phyloP scores from a whole-genome alignment of 2,888 invertebrate genomes.

The Drosophila basisetae region DNA sequence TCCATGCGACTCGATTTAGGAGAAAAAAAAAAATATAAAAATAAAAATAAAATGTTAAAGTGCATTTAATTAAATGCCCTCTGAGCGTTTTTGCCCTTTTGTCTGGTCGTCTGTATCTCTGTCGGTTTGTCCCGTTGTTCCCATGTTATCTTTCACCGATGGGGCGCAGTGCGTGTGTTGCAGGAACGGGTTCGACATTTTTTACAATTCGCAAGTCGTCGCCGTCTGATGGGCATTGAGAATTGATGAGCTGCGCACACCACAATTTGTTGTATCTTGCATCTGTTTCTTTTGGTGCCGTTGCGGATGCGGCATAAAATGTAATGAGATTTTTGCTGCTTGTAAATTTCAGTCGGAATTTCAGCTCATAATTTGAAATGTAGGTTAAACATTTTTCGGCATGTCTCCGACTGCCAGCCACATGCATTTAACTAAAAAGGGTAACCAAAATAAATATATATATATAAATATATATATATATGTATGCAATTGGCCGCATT shows the following conservation, averaged over 20 bases:
- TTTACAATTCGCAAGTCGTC: slow-evolving; percentile 11
- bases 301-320: slow-evolving; percentile 61
- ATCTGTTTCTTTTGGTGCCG: slow-evolving; percentile 34
- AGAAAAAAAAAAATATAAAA: slow-evolving; percentile 37
- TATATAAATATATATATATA: background rate
- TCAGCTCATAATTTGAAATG: slow-evolving; percentile 58
- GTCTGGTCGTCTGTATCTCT: background rate
- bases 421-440: slow-evolving; percentile 33
- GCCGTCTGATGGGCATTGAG: slow-evolving; percentile 65
- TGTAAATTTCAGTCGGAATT: slow-evolving; percentile 40
- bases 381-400: slow-evolving; percentile 72
- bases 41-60: slow-evolving; percentile 45
- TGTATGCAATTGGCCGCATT: slow-evolving; percentile 46
- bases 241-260: slow-evolving; percentile 65
- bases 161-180: slow-evolving; percentile 14
- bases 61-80: slow-evolving; percentile 73
- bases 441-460: slow-evolving; percentile 53
- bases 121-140: slow-evolving; percentile 20
- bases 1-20: slow-evolving; percentile 9
- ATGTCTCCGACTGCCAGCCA: slow-evolving; percentile 41
- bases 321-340: slow-evolving; percentile 69
- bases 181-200: slow-evolving; percentile 42
- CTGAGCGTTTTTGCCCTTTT: slow-evolving; percentile 9
- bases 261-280: slow-evolving; percentile 52
- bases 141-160: slow-evolving; percentile 28